Conservation (phyloP, 30 jellyfish, hydroid and myxozoan species). For the Turritopsis dohrnii region DNA sequence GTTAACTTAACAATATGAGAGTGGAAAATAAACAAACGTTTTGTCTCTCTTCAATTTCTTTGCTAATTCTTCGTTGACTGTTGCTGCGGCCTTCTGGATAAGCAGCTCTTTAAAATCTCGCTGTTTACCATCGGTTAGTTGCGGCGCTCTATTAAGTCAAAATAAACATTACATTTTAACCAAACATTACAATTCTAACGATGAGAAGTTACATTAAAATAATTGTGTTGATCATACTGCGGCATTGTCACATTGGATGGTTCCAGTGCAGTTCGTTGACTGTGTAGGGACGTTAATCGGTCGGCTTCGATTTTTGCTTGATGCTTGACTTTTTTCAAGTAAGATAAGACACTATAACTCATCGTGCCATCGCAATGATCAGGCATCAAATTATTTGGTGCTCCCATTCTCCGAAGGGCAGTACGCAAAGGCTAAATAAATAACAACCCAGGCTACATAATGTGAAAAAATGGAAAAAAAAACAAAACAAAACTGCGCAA, state of each 20-base stretch:
- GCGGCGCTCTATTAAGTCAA: conserved; percentile 49
- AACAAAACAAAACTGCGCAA: background rate
- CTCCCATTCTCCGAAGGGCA: conserved; percentile 89
- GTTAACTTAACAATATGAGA: too few species aligned
- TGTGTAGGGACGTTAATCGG: conserved; percentile 17
- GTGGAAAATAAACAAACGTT: conserved; percentile 2
- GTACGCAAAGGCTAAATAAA: conserved; percentile 73
- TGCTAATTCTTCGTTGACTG: conserved; percentile 8
- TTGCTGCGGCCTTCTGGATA: conserved; percentile 21
- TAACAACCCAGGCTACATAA: background rate
- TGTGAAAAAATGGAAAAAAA: background rate
- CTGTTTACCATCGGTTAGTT: conserved; percentile 54
- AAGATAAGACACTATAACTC: conserved; percentile 72
- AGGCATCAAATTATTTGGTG: conserved; percentile 81
- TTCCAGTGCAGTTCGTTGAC: conserved; percentile 31
- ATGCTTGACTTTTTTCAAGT: conserved; percentile 78
- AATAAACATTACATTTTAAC: background rate
- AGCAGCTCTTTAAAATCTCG: conserved; percentile 42
- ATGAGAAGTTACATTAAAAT: too few species aligned
- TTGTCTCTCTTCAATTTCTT: background rate
- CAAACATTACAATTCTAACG: background rate
- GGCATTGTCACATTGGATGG: background rate
- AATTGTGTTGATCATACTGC: background rate
- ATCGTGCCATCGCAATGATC: conserved; percentile 94
- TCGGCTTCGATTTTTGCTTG: conserved; percentile 57